Evolutionary conservation across 2,888 invertebrate genomes (phyloP).

Genomic region (Lasioglossum vierecki): DNA sequence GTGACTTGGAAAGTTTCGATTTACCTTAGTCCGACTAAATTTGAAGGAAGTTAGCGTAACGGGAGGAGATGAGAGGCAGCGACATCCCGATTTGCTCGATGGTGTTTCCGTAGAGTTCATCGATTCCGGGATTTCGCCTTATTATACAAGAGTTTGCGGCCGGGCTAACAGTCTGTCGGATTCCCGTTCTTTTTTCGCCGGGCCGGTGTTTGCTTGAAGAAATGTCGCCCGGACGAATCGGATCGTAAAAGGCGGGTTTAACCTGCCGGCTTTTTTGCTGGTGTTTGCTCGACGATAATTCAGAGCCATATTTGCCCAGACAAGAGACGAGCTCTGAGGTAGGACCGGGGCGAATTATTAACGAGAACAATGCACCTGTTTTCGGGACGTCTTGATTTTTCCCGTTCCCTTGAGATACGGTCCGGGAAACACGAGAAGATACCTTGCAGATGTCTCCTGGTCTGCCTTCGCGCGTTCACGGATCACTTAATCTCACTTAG

Average conservation of each 20-base stretch:
- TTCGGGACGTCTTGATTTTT: constrained; percentile 42
- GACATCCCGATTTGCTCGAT: background rate
- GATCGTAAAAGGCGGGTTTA: constrained; percentile 57
- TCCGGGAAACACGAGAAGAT: background rate
- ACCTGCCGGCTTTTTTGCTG: constrained; percentile 51
- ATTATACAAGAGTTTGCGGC: constrained; percentile 36
- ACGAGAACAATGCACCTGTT: constrained; percentile 56
- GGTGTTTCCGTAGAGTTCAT: constrained; percentile 27
- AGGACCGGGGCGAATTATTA: constrained; percentile 59
- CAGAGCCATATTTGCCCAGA: constrained; percentile 68
- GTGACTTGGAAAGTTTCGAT: background rate
- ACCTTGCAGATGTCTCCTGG: background rate
- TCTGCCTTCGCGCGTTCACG: background rate
- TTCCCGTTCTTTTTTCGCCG: constrained; percentile 52
- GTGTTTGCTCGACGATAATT: constrained; percentile 68
- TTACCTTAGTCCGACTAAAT: background rate
- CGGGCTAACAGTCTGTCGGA: constrained; percentile 34
- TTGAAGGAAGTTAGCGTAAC: background rate
- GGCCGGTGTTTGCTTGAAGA: constrained; percentile 60
- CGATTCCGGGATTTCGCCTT: constrained; percentile 44
- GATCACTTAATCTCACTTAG: background rate
- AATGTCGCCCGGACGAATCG: constrained; percentile 49
- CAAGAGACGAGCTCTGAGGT: constrained; percentile 55
- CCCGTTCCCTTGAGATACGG: background rate
- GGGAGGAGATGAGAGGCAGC: background rate